Evolutionary conservation across 2,888 invertebrate genomes (phyloP).

Genomic region (Argyresthia albistria): DNA sequence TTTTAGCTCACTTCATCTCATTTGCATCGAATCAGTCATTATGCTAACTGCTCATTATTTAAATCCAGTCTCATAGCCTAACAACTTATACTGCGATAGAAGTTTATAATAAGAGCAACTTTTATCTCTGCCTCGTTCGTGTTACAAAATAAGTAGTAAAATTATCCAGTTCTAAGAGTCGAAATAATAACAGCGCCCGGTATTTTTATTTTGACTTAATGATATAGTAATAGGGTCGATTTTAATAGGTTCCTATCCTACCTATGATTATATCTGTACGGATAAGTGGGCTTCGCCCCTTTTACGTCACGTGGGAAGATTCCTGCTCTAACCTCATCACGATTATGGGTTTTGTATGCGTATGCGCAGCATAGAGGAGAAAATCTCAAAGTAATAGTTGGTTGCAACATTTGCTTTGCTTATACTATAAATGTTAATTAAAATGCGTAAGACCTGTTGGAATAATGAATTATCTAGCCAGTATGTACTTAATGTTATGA

Average conservation of each 20-base stretch:
- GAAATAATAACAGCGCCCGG: constrained; percentile 43
- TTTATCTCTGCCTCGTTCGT: constrained; percentile 11
- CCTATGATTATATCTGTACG: constrained; percentile 23
- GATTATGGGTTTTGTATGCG: not conserved
- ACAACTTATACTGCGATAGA: not conserved
- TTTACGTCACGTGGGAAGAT: constrained; percentile 3
- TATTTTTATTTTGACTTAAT: constrained; percentile 55
- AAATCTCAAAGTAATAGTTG: no score
- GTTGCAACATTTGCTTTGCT: no score
- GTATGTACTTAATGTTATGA: no score
- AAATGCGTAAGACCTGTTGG: no score
- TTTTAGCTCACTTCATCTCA: not conserved
- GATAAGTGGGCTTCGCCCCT: constrained; percentile 3
- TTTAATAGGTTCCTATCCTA: constrained; percentile 43
- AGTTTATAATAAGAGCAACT: constrained; percentile 1
- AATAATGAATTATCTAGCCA: no score
- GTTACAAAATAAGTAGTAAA: constrained; percentile 35
- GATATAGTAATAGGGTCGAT: constrained; percentile 41
- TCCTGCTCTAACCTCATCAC: not conserved
- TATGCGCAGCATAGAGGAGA: no score
- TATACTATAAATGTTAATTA: no score
- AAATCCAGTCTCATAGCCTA: not conserved
- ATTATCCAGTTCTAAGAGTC: constrained; percentile 46
- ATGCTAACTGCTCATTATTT: constrained; percentile 2
- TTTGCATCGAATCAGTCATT: not conserved